Conservation (phyloP, 2,888 invertebrate genomes). For the Eristalis intricaria region DNA sequence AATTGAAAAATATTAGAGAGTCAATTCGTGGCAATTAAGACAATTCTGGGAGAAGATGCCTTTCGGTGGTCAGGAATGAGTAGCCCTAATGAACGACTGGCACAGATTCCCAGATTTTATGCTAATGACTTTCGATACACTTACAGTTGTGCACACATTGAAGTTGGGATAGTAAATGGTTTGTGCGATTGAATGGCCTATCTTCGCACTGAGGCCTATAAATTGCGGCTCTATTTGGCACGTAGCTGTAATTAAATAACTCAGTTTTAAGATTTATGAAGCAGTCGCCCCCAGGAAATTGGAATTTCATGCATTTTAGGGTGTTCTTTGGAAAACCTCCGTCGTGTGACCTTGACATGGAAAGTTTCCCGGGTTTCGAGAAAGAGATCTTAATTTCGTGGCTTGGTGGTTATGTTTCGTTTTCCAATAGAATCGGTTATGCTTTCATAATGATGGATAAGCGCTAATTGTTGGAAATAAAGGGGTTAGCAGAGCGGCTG, state of each 20-base stretch:
- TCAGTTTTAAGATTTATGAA: background rate
- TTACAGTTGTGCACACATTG: conserved; percentile 38
- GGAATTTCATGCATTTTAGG: background rate
- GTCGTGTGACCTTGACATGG: background rate
- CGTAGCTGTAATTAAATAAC: background rate
- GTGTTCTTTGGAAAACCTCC: background rate
- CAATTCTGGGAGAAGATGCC: conserved; percentile 13
- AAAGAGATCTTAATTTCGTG: too few relatives aligned
- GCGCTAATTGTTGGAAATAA: too few relatives aligned
- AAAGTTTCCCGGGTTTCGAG: background rate
- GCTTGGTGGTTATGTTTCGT: too few relatives aligned
- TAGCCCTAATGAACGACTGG: conserved; percentile 1
- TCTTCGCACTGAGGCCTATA: background rate
- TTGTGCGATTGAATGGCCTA: conserved; percentile 2
- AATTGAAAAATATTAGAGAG: conserved; percentile 36
- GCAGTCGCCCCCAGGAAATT: background rate
- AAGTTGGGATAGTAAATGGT: conserved; percentile 29
- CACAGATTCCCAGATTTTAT: conserved; percentile 32
- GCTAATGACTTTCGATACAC: conserved; percentile 29
- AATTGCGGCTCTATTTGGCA: background rate
- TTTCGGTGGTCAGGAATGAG: conserved; percentile 7
- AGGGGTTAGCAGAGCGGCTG: too few relatives aligned
- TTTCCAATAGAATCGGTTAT: too few relatives aligned
- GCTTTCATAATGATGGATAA: too few relatives aligned
- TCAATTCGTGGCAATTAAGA: conserved; percentile 26